Evolutionary conservation across 2,797 vertebrate species (phyloP), one percentile per base, ranked within the genome.

Genomic region (Muscicapa striata): DNA sequence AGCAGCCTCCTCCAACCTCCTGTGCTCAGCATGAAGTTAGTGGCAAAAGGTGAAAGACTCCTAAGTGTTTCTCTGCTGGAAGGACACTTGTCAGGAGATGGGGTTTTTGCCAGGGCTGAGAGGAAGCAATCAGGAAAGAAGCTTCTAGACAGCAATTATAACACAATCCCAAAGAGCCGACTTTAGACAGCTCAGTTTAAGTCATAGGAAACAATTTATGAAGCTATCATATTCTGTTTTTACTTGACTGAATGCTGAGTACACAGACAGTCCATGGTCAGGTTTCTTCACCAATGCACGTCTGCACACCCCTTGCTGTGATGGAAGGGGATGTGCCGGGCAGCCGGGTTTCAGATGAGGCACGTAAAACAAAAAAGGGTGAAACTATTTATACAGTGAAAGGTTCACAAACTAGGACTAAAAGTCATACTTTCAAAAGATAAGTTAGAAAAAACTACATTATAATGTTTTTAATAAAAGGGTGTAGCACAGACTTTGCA

Each of bases 71-170:
- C 68, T 94, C 58, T 79, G 61, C 57, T 83, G 84, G 64, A 83
- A 82, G 46, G 55, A 91, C 48, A 36, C 78, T 48, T 73, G 45
- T 83, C 48, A 88, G 63, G 76, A 94, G 89, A 92, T 54, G 90
- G 48, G 40, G 36, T 62, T 94, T 41, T 30, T 55, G 62, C 49
- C 38, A 81, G 51, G 55, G 34, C 49, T 88, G 93, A 80, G 81
- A 93, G 91, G 81, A 95, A 95, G 70, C 46, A 89, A 94, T 59
- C 11, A 80, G 41, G 62, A 92, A 91, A 87, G 91, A 91, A 94
- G 98, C 97, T 98, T 98, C 63, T 98, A 98, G 92, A 98, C 95
- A 97, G 97, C 96, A 38, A 95, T 97, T 94, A 97, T 98, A 59
- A 97, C 94, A 74, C 79, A 83, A 88, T 97, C 96, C 32, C 97